These are phyloP conservation scores for Tachina grossa DNA, from an alignment of 2,888 invertebrate genomes.

Conservation along the genomic window DNA sequence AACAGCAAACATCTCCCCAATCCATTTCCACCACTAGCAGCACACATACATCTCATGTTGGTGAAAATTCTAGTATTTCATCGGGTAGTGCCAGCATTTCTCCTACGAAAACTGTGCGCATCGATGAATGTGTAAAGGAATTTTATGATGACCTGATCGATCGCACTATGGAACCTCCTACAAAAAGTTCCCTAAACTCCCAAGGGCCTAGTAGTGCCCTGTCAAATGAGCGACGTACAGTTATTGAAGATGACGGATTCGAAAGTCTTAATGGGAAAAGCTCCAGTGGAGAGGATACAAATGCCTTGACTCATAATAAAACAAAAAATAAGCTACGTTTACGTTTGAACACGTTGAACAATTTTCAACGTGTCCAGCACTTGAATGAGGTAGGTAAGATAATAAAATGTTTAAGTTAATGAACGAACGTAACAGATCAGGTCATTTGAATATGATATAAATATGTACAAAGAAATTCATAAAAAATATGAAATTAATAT, in stretches of 20 bases:
- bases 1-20: conserved; percentile 76
- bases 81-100: conserved; percentile 53
- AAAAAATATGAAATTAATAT: too few relatives aligned
- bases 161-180: conserved; percentile 52
- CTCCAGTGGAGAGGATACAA: conserved; percentile 85
- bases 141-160: conserved; percentile 74
- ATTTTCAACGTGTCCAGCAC: conserved; percentile 37
- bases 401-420: background rate
- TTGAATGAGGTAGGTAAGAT: conserved; percentile 55
- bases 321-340: conserved; percentile 76
- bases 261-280: conserved; percentile 93
- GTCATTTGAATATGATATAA: too few relatives aligned
- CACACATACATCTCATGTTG: conserved; percentile 66
- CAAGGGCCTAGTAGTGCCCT: conserved; percentile 2
- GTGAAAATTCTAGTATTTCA: conserved; percentile 64
- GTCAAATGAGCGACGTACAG: conserved; percentile 74
- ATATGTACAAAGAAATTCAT: too few relatives aligned
- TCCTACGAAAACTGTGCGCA: conserved; percentile 69
- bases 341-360: conserved; percentile 74
- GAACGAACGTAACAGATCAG: too few relatives aligned
- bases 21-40: conserved; percentile 72
- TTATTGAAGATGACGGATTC: conserved; percentile 90
- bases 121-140: conserved; percentile 73
- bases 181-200: conserved; percentile 11
- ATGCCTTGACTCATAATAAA: conserved; percentile 59